Evolutionary conservation across 1,140 invertebrate species (phyloP).

Genomic region (Polyergus mexicanus): DNA sequence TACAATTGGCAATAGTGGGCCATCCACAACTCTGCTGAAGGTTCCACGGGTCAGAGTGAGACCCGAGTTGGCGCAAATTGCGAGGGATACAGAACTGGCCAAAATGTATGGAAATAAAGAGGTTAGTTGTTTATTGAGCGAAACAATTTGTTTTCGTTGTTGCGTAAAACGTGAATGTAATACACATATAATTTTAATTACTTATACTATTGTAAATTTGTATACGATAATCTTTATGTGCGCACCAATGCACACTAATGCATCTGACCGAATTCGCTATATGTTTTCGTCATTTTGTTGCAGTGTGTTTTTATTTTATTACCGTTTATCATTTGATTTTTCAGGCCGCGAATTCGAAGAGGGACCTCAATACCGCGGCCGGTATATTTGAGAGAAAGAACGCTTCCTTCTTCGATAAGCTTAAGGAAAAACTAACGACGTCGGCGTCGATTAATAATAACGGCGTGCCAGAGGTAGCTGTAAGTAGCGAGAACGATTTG

Average conservation of each 20-base stretch:
- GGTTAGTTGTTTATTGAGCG: constrained; percentile 59
- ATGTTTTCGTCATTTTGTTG: neutral
- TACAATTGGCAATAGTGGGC: constrained; percentile 54
- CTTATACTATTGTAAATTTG: too few species aligned
- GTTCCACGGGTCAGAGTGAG: constrained; percentile 82
- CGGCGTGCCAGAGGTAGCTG: constrained; percentile 84
- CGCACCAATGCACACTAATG: too few species aligned
- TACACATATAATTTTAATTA: too few species aligned
- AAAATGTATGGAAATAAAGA: constrained; percentile 85
- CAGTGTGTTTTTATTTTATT: too few species aligned
- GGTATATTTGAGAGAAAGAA: constrained; percentile 89
- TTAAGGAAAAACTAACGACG: constrained; percentile 91
- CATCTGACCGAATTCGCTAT: too few species aligned
- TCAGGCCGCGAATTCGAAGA: constrained; percentile 76
- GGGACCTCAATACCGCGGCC: constrained; percentile 79
- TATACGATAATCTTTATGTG: too few species aligned
- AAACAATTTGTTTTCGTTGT: neutral
- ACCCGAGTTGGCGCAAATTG: constrained; percentile 85
- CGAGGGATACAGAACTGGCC: constrained; percentile 88
- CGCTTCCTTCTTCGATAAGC: constrained; percentile 93
- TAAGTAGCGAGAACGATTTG: constrained; percentile 81
- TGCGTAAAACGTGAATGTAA: neutral
- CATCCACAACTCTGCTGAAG: constrained; percentile 78
- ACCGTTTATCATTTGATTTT: neutral
- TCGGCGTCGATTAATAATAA: constrained; percentile 83